Evolutionary conservation across 2,797 vertebrate genomes (phyloP).

Genomic region (Phoxinus dragarum): DNA sequence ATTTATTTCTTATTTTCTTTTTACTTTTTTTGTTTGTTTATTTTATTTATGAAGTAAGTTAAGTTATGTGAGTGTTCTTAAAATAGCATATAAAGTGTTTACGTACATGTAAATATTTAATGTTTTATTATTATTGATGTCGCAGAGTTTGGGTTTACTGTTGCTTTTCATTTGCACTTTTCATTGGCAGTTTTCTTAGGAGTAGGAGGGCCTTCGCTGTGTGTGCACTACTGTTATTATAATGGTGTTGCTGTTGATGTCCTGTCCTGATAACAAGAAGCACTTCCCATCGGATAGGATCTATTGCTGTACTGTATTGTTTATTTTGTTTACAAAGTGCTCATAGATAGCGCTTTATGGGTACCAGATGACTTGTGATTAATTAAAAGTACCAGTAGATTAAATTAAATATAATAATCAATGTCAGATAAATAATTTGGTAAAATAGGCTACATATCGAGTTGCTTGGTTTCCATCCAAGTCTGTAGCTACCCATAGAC

Average conservation of each 20-base stretch:
- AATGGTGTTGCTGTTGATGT: slow-evolving; percentile 62
- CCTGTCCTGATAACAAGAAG: slow-evolving; percentile 66
- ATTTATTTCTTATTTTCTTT: slow-evolving; percentile 69
- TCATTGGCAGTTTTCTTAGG: slow-evolving; percentile 72
- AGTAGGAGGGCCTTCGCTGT: slow-evolving; percentile 52
- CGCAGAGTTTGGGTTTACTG: slow-evolving; percentile 81
- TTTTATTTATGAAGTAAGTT: slow-evolving; percentile 71
- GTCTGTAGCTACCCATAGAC: slow-evolving; percentile 69
- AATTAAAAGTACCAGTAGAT: background rate
- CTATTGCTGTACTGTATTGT: slow-evolving; percentile 67
- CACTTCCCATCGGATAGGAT: slow-evolving; percentile 79
- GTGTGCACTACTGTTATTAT: slow-evolving; percentile 67
- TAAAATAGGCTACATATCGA: background rate
- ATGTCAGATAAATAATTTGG: slow-evolving; percentile 3
- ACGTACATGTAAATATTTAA: slow-evolving; percentile 77
- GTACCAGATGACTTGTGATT: slow-evolving; percentile 38
- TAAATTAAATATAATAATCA: background rate
- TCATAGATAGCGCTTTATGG: slow-evolving; percentile 68
- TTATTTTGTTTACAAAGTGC: slow-evolving; percentile 74
- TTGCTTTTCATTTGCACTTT: slow-evolving; percentile 86
- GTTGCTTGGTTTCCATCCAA: slow-evolving; percentile 13
- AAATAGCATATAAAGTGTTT: slow-evolving; percentile 83
- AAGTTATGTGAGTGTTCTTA: slow-evolving; percentile 76
- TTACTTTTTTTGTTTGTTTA: slow-evolving; percentile 72
- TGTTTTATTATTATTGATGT: slow-evolving; percentile 80